A percentile compares a stretch with the other conserved stretches of the same genome.
Evolutionary conservation across 2,797 vertebrate species (phyloP).

Genomic region (Sebastes hubbsi): DNA sequence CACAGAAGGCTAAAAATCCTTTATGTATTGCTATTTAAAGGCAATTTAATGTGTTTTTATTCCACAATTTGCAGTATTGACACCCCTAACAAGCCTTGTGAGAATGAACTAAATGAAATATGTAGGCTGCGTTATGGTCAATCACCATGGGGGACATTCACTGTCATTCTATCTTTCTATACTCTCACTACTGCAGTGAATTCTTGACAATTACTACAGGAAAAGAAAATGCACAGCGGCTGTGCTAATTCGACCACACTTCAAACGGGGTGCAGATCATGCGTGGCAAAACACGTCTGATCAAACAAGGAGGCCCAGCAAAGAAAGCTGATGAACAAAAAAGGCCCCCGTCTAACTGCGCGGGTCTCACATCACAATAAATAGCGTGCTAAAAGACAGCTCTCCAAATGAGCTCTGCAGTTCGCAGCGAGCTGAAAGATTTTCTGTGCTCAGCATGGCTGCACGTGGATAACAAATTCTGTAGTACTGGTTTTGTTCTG

Average conservation of each 20-base stretch:
- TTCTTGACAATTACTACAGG: conserved; percentile 57
- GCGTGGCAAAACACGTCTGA: conserved; percentile 64
- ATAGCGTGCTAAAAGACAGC: conserved; percentile 61
- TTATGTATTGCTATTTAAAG: conserved; percentile 1
- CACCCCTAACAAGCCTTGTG: conserved; percentile 23
- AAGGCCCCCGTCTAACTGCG: conserved; percentile 40
- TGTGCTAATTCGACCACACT: conserved; percentile 69
- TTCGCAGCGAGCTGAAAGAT: conserved; percentile 40
- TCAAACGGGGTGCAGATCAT: conserved; percentile 66
- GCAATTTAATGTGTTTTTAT: conserved; percentile 30
- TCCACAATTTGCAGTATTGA: conserved; percentile 27
- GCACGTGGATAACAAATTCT: conserved; percentile 23
- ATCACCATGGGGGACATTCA: conserved; percentile 30
- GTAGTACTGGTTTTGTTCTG: background rate
- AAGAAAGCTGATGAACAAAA: conserved; percentile 57
- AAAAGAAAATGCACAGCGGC: conserved; percentile 46
- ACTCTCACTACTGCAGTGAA: conserved; percentile 50
- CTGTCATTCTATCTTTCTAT: conserved; percentile 55
- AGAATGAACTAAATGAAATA: conserved; percentile 29
- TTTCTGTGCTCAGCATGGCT: conserved; percentile 56
- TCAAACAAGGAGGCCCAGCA: conserved; percentile 63
- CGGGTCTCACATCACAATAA: conserved; percentile 48
- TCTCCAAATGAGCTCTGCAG: conserved; percentile 61
- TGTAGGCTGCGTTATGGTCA: background rate
- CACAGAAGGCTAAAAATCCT: conserved; percentile 3